phyloP scores from a whole-genome alignment of 2,888 invertebrate genomes.

The Odontomyia ornata region DNA sequence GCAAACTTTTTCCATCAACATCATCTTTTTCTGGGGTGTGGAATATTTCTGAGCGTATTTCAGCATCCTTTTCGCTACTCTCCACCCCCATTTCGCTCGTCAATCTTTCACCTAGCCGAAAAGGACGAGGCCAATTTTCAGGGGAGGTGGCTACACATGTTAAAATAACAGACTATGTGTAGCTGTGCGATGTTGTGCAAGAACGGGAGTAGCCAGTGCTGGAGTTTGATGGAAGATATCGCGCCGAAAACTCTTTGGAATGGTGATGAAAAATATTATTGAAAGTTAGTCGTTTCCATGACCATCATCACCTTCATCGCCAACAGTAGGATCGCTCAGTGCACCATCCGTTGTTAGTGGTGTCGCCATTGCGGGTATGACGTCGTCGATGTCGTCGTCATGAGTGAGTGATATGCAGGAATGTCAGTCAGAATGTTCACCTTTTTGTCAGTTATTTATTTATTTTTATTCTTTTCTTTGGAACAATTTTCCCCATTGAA shows the following conservation, averaged over 20 bases:
- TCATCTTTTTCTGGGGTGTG: constrained; percentile 13
- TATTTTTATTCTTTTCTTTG: neutral
- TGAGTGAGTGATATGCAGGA: no score
- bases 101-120: neutral
- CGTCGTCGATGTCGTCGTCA: no score
- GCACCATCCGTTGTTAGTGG: no score
- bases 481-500: neutral
- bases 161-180: neutral
- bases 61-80: neutral
- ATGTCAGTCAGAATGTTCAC: neutral
- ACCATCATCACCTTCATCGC: neutral
- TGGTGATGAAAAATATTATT: constrained; percentile 14
- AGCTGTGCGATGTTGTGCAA: neutral
- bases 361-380: no score
- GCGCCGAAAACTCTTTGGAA: neutral
- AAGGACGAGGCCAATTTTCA: neutral
- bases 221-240: neutral
- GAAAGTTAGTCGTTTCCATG: constrained; percentile 3
- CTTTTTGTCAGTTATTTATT: neutral
- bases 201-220: neutral
- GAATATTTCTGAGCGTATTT: neutral
- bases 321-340: neutral
- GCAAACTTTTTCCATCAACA: constrained; percentile 37
- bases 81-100: neutral
- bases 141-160: neutral